Percentiles rank a stretch among this genome's conserved stretches.
These are phyloP conservation scores for Latrodectus hesperus DNA, from an alignment of 2,888 invertebrate genomes.

Conservation along the genomic window DNA sequence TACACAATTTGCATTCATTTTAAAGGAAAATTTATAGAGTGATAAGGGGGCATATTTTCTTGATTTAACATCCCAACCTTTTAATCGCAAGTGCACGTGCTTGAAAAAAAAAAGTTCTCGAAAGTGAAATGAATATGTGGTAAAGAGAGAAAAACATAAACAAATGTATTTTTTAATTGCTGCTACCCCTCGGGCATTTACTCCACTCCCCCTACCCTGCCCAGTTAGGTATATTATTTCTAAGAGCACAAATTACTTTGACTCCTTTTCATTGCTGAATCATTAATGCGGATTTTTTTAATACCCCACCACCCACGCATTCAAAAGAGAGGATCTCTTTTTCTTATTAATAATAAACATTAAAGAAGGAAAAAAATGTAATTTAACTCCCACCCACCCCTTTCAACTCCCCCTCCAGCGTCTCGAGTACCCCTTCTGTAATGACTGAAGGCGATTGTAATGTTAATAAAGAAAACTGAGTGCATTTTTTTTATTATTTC, in stretches of 20 bases:
- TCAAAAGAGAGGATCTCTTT: slow-evolving; percentile 27
- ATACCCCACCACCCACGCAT: slow-evolving; percentile 35
- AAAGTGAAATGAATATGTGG: too few species aligned
- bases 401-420: background rate
- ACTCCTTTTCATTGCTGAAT: slow-evolving; percentile 66
- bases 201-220: background rate
- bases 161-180: background rate
- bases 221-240: slow-evolving; percentile 62
- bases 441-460: slow-evolving; percentile 67
- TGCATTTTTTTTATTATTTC: background rate
- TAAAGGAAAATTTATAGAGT: too few species aligned
- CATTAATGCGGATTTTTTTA: slow-evolving; percentile 58
- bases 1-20: too few species aligned
- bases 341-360: slow-evolving; percentile 69
- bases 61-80: too few species aligned
- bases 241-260: slow-evolving; percentile 65
- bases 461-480: slow-evolving; percentile 66
- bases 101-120: too few species aligned
- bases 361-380: slow-evolving; percentile 52
- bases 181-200: background rate
- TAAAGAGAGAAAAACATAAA: background rate
- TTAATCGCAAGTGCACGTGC: too few species aligned
- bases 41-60: too few species aligned
- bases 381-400: slow-evolving; percentile 25
- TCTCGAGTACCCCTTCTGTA: slow-evolving; percentile 24